Conservation (phyloP, 2,113 vertebrate genomes). For the Otus sunia region DNA sequence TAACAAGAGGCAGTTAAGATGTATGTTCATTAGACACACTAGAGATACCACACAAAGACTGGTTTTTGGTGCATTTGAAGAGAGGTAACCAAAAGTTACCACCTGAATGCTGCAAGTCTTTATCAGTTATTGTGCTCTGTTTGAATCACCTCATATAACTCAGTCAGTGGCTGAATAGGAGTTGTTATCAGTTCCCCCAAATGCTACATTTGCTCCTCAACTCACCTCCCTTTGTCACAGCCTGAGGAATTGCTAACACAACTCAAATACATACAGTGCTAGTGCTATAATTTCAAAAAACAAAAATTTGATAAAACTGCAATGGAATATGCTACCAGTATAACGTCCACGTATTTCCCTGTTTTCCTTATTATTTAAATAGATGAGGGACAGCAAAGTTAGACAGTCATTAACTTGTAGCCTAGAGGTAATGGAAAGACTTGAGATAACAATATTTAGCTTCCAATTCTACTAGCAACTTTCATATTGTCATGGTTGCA, state of each 20-base stretch:
- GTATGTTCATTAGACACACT: background rate
- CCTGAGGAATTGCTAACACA: background rate
- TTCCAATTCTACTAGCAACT: constrained; percentile 69
- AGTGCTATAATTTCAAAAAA: constrained; percentile 6
- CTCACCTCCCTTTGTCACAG: background rate
- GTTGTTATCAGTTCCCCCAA: constrained; percentile 70
- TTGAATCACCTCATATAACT: background rate
- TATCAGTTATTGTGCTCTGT: rapidly evolving
- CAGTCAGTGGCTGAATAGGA: constrained; percentile 48
- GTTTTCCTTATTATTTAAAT: constrained; percentile 62
- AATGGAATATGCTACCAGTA: constrained; percentile 25
- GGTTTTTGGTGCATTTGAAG: background rate
- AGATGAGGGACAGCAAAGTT: constrained; percentile 48
- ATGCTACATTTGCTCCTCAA: constrained; percentile 36
- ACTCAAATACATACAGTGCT: constrained; percentile 57
- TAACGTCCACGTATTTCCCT: background rate
- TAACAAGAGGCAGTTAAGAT: background rate
- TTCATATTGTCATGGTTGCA: constrained; percentile 62
- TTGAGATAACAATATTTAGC: constrained; percentile 60
- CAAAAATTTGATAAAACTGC: background rate
- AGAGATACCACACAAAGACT: background rate
- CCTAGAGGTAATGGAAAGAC: constrained; percentile 67
- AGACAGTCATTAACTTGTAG: constrained; percentile 73
- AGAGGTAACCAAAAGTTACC: background rate
- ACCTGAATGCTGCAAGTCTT: background rate